Evolutionary conservation across 2,113 vertebrate species (phyloP), one percentile per base, ranked within the genome.

Genomic region (Ammospiza caudacuta): DNA sequence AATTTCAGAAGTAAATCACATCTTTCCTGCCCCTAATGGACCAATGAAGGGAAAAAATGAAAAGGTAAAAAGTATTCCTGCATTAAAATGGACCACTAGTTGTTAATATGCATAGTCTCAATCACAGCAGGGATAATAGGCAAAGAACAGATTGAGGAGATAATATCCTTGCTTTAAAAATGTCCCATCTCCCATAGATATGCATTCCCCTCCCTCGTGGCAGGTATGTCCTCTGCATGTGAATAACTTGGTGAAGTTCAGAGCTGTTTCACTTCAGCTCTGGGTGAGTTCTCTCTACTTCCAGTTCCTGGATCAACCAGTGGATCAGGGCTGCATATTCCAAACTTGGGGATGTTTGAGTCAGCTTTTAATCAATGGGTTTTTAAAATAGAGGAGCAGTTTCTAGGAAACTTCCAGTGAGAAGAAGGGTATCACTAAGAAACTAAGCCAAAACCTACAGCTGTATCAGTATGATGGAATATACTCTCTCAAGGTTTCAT

Each of bases 101-200:
- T 95, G 74, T 89, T 90, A 93, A 68, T 63, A 51, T 89, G 77
- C 9, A 0, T 87, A 77, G 79, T 89, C 75, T 96, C 77, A 88
- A 46, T 91, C 89, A 75, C 79, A 82, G 43, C 29, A 78, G 91
- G 94, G 76, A 87, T 95, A 92, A 79, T 27, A 93, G 77, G 63
- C 33, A 94, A 92, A 57, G 58, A 97, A 95, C 73, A 94, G 68
- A 88, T 92, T 95, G 94, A 81, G 91, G 94, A 89, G 55, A 64
- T 93, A 88, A 80, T 92, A 93, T 81, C 82, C 43, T 83, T 68
- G 24, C 77, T 94, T 75, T 51, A n/a, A 94, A 87, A 44, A 46
- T 64, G 81, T 62, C 70, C 54, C 62, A 47, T 77, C 82, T 96
- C 77, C 41, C 61, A 12, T 68, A 82, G 93, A 63, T 83, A 4